Evolutionary conservation across 2,113 vertebrate genomes (phyloP).

Genomic region (Limnothrissa miodon): DNA sequence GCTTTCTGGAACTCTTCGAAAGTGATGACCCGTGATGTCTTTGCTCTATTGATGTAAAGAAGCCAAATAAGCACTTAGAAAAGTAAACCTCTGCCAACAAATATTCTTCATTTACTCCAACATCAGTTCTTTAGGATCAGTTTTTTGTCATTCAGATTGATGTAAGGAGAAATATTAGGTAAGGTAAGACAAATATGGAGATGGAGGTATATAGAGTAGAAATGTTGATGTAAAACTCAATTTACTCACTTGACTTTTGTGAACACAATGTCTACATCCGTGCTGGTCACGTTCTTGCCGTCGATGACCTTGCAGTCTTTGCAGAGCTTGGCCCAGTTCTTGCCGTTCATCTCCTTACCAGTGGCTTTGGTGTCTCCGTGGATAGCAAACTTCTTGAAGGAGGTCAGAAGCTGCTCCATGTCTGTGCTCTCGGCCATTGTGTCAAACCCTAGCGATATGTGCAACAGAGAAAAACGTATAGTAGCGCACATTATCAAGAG

Average conservation of each 20-base stretch:
- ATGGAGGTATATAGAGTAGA: not conserved
- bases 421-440: slow-evolving; percentile 81
- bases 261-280: slow-evolving; percentile 94
- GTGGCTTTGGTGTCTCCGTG: slow-evolving; percentile 88
- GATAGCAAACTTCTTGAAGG: slow-evolving; percentile 89
- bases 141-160: not conserved
- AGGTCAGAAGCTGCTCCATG: slow-evolving; percentile 74
- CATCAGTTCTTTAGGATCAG: not conserved
- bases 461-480: slow-evolving; percentile 2
- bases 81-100: not conserved
- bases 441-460: slow-evolving; percentile 43
- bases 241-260: slow-evolving; percentile 95
- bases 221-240: not conserved
- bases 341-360: slow-evolving; percentile 89
- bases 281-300: slow-evolving; percentile 81
- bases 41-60: slow-evolving; percentile 71
- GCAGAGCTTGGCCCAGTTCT: slow-evolving; percentile 98
- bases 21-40: slow-evolving; percentile 86
- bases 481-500: not conserved
- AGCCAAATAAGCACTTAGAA: slow-evolving; percentile 13
- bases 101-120: not conserved
- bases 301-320: slow-evolving; percentile 94
- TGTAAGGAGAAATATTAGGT: no score
- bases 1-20: slow-evolving; percentile 89
- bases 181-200: not conserved